Conservation (phyloP, 2,888 invertebrate species). For the Lasioglossum marginatum region DNA sequence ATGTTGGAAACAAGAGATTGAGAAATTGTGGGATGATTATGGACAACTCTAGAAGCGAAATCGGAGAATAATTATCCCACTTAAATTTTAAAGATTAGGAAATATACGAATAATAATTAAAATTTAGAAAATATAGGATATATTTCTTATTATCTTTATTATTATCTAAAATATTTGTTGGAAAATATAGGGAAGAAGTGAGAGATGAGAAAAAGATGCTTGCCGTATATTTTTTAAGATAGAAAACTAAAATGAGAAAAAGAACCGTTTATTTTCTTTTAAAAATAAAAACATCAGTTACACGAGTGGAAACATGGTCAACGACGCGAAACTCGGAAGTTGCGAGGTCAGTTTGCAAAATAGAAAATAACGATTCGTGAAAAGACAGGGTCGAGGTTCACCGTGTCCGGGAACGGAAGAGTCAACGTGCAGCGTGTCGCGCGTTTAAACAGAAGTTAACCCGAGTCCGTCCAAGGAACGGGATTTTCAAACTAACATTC, state of each 20-base stretch:
- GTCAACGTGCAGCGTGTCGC: background rate
- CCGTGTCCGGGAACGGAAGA: background rate
- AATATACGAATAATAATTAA: no score
- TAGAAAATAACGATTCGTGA: background rate
- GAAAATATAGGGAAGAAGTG: background rate
- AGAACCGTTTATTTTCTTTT: background rate
- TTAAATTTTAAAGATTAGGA: no score
- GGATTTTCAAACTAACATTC: slow-evolving; percentile 21
- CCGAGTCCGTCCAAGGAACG: background rate
- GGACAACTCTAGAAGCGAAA: no score
- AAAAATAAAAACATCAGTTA: background rate
- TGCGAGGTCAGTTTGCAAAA: background rate
- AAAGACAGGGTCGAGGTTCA: slow-evolving; percentile 1
- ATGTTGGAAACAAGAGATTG: no score
- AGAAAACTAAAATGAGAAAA: background rate
- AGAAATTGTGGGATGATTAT: no score
- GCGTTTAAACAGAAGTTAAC: slow-evolving; percentile 32
- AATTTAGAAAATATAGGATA: no score
- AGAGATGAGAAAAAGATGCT: background rate
- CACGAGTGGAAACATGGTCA: background rate
- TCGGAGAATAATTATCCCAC: no score
- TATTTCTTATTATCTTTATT: no score
- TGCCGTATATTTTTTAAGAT: background rate
- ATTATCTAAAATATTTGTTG: background rate
- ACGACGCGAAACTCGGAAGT: background rate